phyloP scores from a whole-genome alignment of 2,797 vertebrate species.

The Sebastolobus altivelis region DNA sequence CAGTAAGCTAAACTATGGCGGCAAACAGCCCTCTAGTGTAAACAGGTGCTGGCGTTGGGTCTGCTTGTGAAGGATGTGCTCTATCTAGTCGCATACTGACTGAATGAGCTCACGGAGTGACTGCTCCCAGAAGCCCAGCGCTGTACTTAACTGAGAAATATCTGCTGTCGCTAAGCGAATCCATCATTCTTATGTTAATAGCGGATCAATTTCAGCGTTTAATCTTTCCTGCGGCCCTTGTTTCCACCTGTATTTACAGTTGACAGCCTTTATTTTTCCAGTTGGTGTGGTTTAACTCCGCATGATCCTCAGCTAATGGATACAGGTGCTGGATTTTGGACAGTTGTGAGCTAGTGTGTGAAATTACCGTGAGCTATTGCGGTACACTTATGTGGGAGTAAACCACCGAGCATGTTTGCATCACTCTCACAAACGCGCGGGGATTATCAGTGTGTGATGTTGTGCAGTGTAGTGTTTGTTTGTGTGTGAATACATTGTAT shows the following conservation, averaged over 20 bases:
- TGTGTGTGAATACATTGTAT: conserved; percentile 26
- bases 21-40: conserved; percentile 59
- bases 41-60: conserved; percentile 55
- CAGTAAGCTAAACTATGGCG: conserved; percentile 42
- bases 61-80: conserved; percentile 27
- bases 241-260: conserved; percentile 19
- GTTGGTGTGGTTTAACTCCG: conserved; percentile 15
- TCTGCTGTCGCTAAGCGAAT: conserved; percentile 14
- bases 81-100: conserved; percentile 49
- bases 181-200: conserved; percentile 19
- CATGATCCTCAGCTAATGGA: background rate
- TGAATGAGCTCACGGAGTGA: conserved; percentile 51
- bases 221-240: background rate
- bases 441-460: conserved; percentile 25
- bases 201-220: conserved; percentile 24
- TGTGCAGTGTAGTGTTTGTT: conserved; percentile 17
- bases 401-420: conserved; percentile 26
- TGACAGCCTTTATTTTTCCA: conserved; percentile 19
- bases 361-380: conserved; percentile 22
- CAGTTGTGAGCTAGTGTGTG: conserved; percentile 16
- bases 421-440: background rate
- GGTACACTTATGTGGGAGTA: conserved; percentile 23
- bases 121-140: conserved; percentile 20
- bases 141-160: conserved; percentile 19
- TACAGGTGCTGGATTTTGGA: background rate